Evolutionary conservation across 2,113 vertebrate species (phyloP).

Genomic region (Propithecus coquereli): DNA sequence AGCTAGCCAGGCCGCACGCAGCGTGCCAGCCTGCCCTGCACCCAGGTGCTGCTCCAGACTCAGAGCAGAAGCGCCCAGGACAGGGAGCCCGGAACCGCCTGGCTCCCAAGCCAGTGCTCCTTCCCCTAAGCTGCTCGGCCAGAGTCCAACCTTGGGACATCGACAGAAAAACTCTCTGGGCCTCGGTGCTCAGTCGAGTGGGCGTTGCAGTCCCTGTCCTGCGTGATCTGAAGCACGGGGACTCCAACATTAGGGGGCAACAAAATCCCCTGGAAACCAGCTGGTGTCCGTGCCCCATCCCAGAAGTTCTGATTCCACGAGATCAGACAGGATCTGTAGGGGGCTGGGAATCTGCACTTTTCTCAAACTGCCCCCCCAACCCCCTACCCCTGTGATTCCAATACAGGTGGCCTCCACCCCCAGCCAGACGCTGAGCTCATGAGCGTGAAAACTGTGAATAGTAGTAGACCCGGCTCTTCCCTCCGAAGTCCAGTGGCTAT

Average conservation of each 20-base stretch:
- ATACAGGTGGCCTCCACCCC: accelerated
- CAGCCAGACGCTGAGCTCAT: background rate
- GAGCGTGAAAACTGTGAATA: too few species aligned
- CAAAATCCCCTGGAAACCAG: background rate
- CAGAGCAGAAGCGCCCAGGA: background rate
- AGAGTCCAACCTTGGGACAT: background rate
- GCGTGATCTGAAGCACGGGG: accelerated
- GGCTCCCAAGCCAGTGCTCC: background rate
- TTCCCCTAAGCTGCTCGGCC: background rate
- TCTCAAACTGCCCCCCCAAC: background rate
- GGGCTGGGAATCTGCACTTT: background rate
- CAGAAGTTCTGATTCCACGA: background rate
- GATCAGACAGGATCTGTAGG: background rate
- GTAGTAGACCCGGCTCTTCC: background rate
- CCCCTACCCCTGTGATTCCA: too few species aligned
- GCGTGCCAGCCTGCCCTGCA: background rate
- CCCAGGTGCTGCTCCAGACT: background rate
- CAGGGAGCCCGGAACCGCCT: background rate
- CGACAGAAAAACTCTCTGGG: background rate
- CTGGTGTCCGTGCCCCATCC: background rate
- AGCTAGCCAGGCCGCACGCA: background rate
- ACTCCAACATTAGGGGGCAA: background rate
- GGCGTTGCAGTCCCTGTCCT: background rate
- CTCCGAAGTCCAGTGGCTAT: background rate
- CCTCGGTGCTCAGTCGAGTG: background rate